A percentile compares a stretch with the other conserved stretches of the same genome.
Evolutionary conservation across 2,797 vertebrate genomes (phyloP).

Genomic region (Strix occidentalis): DNA sequence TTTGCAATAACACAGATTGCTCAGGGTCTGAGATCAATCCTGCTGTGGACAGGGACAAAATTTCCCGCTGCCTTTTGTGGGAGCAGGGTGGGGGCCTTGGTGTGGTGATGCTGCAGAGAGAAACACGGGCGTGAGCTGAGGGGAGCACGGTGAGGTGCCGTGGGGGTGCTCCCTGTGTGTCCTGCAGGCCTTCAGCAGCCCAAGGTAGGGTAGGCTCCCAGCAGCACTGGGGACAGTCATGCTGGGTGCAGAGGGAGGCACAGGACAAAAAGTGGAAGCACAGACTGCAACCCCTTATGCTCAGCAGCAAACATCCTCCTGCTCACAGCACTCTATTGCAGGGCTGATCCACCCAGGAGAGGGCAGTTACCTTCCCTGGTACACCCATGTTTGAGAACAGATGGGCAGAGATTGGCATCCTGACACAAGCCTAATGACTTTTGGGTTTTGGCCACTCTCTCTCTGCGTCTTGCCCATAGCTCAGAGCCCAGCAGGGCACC

Average conservation of each 20-base stretch:
- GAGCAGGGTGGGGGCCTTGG: not conserved
- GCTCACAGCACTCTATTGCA: not conserved
- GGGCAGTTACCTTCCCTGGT: not conserved
- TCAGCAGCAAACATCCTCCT: not conserved
- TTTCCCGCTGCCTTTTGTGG: not conserved
- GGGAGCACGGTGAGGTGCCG: not conserved
- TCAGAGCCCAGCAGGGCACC: not conserved
- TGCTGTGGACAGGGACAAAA: not conserved
- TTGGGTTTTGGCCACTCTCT: not conserved
- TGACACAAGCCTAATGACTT: not conserved
- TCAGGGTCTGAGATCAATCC: not conserved
- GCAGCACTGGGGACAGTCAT: not conserved
- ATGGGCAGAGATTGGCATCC: fast-evolving
- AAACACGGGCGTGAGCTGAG: fast-evolving
- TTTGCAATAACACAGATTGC: conserved; percentile 2
- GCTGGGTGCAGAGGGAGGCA: not conserved
- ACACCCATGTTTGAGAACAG: not conserved
- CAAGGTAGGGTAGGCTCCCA: not conserved
- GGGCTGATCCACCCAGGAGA: not conserved
- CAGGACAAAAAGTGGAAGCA: fast-evolving
- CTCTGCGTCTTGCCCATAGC: fast-evolving
- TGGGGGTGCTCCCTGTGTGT: not conserved
- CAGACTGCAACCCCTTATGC: not conserved
- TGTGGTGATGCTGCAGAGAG: not conserved
- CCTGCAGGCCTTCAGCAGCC: not conserved